Evolutionary conservation across 2,113 vertebrate species (phyloP).

Genomic region (Nyctibius bracteatus): DNA sequence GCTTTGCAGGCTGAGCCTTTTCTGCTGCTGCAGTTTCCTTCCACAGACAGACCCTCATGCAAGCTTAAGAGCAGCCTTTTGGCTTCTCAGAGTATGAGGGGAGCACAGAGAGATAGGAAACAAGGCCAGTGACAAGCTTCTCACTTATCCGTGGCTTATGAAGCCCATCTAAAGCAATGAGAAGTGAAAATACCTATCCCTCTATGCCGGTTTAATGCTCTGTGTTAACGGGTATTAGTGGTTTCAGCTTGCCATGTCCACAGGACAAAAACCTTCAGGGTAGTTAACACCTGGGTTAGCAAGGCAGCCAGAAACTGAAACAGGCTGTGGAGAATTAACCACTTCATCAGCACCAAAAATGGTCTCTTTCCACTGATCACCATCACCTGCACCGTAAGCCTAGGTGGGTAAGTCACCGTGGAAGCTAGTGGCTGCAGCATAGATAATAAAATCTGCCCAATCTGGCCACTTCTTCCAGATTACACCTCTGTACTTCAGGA

Average conservation of each 20-base stretch:
- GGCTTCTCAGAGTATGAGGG: fast-evolving
- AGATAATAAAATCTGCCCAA: not conserved
- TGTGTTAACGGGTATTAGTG: not conserved
- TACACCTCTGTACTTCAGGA: not conserved
- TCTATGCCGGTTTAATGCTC: not conserved
- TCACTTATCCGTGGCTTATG: fast-evolving
- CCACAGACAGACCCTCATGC: not conserved
- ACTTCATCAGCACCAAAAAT: not conserved
- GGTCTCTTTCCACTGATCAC: not conserved
- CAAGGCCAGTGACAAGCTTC: not conserved
- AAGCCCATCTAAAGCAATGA: not conserved
- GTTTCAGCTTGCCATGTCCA: not conserved
- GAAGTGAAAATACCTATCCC: not conserved
- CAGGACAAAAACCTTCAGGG: not conserved
- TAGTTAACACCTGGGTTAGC: not conserved
- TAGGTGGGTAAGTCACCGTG: too few species aligned
- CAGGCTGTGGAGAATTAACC: not conserved
- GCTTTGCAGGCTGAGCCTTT: not conserved
- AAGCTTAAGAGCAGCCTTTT: not conserved
- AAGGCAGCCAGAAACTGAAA: not conserved
- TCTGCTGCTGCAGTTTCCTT: not conserved
- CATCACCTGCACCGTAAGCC: not conserved
- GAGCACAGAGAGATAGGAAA: not conserved
- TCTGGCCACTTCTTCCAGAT: not conserved
- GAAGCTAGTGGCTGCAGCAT: not conserved